phyloP scores from a whole-genome alignment of 2,113 vertebrate species.

The Ptilonorhynchus violaceus region DNA sequence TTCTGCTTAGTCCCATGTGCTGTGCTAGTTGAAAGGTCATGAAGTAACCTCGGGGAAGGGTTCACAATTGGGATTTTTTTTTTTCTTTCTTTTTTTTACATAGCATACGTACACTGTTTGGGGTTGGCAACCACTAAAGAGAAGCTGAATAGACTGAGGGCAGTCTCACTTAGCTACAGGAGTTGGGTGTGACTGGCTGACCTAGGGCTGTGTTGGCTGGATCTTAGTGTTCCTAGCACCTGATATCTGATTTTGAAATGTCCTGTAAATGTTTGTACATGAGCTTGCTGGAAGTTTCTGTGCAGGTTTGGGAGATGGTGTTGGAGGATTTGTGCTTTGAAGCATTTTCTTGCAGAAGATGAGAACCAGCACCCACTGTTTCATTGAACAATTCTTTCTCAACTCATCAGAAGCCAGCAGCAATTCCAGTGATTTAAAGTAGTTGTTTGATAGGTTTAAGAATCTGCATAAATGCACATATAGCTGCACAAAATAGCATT shows the following conservation, averaged over 20 bases:
- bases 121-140: not conserved
- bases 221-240: not conserved
- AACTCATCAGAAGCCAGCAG: not conserved
- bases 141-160: not conserved
- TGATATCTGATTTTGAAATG: not conserved
- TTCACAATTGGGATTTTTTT: not conserved
- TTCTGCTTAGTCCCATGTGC: not conserved
- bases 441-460: not conserved
- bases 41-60: not conserved
- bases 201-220: not conserved
- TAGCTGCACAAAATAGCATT: not conserved
- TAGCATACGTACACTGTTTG: not conserved
- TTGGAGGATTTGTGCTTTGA: not conserved
- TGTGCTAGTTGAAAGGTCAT: not conserved
- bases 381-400: not conserved
- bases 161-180: not conserved
- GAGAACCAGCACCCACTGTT: not conserved
- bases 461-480: not conserved
- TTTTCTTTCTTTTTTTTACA: not conserved
- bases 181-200: not conserved
- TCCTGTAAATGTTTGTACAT: not conserved
- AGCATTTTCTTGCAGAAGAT: not conserved
- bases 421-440: slow-evolving; percentile 6
- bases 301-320: not conserved
- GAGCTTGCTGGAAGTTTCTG: not conserved